Conservation (phyloP, 2,888 invertebrate genomes). For the Sesia bembeciformis region DNA sequence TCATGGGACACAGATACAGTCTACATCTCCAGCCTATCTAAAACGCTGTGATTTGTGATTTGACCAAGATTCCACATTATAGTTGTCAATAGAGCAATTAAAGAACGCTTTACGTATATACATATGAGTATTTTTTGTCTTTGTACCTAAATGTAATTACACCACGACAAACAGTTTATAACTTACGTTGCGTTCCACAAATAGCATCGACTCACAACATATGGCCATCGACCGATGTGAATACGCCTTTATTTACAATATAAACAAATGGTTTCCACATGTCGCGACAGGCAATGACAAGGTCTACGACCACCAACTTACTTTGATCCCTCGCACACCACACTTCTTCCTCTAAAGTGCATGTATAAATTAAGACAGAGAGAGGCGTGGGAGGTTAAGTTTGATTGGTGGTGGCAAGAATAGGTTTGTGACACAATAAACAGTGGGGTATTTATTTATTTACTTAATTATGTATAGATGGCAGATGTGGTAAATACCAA, state of each 20-base stretch:
- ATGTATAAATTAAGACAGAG: background rate
- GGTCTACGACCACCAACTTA: constrained; percentile 33
- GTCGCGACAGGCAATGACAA: constrained; percentile 63
- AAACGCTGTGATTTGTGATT: no score
- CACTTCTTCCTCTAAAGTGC: background rate
- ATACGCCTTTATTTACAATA: constrained; percentile 55
- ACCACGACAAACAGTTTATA: no score
- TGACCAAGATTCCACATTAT: no score
- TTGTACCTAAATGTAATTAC: no score
- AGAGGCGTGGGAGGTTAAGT: constrained; percentile 15
- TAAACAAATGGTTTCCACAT: constrained; percentile 65
- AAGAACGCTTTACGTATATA: no score
- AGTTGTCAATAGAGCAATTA: no score
- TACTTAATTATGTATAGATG: constrained; percentile 44
- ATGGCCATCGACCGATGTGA: constrained; percentile 36
- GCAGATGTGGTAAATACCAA: constrained; percentile 47
- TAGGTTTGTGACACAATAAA: constrained; percentile 62
- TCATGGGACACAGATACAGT: no score
- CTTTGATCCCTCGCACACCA: constrained; percentile 12
- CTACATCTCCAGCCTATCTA: no score
- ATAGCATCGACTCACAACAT: constrained; percentile 25
- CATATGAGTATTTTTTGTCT: no score
- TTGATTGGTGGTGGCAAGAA: constrained; percentile 24
- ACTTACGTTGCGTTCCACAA: constrained; percentile 3
- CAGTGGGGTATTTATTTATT: constrained; percentile 57